Evolutionary conservation across 2,797 vertebrate genomes (phyloP).

Genomic region (Heteromormyrus szaboi): DNA sequence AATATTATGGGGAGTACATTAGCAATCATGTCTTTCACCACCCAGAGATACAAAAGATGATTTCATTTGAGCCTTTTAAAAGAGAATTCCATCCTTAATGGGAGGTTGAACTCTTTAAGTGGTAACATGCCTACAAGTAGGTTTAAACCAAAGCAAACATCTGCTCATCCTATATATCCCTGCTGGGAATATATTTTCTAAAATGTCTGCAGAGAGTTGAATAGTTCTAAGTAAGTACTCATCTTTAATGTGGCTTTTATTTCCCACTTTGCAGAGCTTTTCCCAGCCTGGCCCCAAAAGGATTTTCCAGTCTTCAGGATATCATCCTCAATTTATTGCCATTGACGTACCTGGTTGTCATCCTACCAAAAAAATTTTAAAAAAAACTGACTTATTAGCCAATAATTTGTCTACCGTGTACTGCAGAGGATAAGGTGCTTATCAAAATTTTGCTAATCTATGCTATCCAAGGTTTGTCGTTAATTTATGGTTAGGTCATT

Average conservation of each 20-base stretch:
- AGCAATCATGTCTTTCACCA: background rate
- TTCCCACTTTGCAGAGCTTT: background rate
- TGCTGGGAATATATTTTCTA: background rate
- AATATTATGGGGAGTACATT: background rate
- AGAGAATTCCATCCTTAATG: background rate
- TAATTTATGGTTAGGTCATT: background rate
- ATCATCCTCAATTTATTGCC: background rate
- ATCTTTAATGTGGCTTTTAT: background rate
- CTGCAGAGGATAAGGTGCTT: background rate
- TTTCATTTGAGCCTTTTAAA: background rate
- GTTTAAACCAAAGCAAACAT: background rate
- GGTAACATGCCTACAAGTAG: background rate
- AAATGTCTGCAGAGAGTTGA: background rate
- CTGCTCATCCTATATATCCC: background rate
- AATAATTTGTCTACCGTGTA: background rate
- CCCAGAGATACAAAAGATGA: background rate
- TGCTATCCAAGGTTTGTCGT: background rate
- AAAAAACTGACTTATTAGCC: background rate
- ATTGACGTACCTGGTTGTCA: background rate
- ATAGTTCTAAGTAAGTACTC: background rate
- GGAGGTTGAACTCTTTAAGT: background rate
- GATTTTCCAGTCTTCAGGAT: background rate
- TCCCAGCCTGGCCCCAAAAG: background rate
- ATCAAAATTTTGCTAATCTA: background rate
- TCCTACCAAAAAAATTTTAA: background rate